Conservation (phyloP, 2,797 vertebrate species). For the Gambelia wislizenii region DNA sequence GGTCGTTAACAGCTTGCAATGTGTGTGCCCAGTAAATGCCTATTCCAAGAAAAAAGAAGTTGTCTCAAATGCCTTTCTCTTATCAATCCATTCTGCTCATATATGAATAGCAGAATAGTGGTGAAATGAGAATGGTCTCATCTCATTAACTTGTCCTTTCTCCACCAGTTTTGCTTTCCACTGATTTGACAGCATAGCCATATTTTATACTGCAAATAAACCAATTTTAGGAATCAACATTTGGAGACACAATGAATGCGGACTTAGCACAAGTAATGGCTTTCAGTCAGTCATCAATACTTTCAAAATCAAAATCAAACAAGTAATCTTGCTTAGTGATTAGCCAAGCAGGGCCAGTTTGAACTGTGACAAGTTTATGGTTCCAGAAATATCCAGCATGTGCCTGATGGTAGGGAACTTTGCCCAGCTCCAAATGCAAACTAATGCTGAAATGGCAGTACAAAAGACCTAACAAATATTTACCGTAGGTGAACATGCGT, state of each 20-base stretch:
- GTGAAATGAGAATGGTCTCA: too few relatives aligned
- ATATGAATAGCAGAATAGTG: too few relatives aligned
- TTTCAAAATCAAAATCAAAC: not conserved
- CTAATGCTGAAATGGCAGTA: not conserved
- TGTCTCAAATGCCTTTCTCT: not conserved
- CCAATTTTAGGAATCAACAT: not conserved
- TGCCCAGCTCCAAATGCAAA: too few relatives aligned
- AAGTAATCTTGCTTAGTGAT: not conserved
- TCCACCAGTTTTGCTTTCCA: not conserved
- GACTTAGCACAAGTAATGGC: not conserved
- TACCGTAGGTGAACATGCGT: slow-evolving; percentile 98
- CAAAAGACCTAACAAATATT: slow-evolving; percentile 47
- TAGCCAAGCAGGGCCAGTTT: not conserved
- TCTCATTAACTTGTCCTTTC: too few relatives aligned
- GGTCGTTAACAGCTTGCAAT: not conserved
- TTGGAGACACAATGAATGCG: not conserved
- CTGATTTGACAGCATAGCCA: not conserved
- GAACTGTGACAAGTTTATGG: not conserved
- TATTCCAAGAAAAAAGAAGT: not conserved
- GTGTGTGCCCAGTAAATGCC: not conserved
- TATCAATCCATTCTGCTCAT: not conserved
- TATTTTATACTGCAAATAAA: not conserved
- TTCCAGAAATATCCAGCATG: not conserved
- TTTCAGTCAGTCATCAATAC: too few relatives aligned
- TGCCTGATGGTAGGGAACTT: not conserved